A percentile compares a stretch with the other conserved stretches of the same genome.
phyloP scores from a whole-genome alignment of 2,888 invertebrate genomes.

The Noctua pronuba region DNA sequence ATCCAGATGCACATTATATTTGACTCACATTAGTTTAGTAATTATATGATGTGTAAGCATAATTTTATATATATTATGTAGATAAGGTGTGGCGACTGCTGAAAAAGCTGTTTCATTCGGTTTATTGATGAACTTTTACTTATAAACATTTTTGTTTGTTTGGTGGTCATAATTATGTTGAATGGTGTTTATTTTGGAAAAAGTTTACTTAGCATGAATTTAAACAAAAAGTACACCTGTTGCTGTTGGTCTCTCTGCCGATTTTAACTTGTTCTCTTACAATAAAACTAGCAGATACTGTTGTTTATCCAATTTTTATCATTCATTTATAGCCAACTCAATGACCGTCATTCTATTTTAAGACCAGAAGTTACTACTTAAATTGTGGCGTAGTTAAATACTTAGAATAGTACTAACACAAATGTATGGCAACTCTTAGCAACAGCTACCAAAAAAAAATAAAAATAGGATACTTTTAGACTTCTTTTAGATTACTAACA shows the following conservation, averaged over 20 bases:
- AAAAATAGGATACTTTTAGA: slow-evolving; percentile 4
- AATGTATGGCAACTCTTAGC: slow-evolving; percentile 22
- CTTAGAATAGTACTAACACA: slow-evolving; percentile 21
- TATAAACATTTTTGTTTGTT: slow-evolving; percentile 59
- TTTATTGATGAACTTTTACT: slow-evolving; percentile 56
- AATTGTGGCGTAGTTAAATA: slow-evolving; percentile 38
- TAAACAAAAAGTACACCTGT: slow-evolving; percentile 8
- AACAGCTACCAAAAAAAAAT: slow-evolving; percentile 18
- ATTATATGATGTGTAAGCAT: slow-evolving; percentile 76
- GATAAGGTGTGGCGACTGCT: slow-evolving; percentile 56
- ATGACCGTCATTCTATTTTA: slow-evolving; percentile 27
- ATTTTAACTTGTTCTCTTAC: slow-evolving; percentile 9
- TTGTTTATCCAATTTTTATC: neutral
- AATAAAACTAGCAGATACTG: neutral
- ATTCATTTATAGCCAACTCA: neutral
- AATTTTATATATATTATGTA: slow-evolving; percentile 73
- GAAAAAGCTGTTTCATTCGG: slow-evolving; percentile 32
- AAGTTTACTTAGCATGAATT: neutral
- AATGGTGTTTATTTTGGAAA: neutral
- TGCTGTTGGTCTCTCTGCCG: neutral
- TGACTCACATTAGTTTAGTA: slow-evolving; percentile 70
- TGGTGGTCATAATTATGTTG: slow-evolving; percentile 11
- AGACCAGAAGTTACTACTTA: slow-evolving; percentile 31
- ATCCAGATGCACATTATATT: too few relatives aligned
- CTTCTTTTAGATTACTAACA: neutral